phyloP scores from a whole-genome alignment of 2,888 invertebrate genomes.

The Drosophila neotestacea region DNA sequence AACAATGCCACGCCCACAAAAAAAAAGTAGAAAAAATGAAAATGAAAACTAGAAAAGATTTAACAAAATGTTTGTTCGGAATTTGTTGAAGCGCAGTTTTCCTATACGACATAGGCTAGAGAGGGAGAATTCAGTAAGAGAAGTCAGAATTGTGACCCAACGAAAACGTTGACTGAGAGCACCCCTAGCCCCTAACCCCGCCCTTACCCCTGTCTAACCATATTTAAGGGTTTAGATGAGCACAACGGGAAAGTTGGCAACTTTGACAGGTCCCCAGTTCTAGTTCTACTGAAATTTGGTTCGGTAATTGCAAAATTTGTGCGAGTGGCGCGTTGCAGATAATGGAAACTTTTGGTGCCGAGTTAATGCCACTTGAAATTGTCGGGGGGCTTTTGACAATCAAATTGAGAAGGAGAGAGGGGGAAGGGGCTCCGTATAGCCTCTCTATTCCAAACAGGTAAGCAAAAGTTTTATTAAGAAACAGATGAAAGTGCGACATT shows the following conservation, averaged over 20 bases:
- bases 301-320: conserved; percentile 77
- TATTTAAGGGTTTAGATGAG: conserved; percentile 61
- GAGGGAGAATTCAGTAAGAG: not conserved
- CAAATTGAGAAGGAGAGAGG: not conserved
- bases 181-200: not conserved
- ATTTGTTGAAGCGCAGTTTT: conserved; percentile 65
- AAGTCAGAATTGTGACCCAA: conserved; percentile 42
- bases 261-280: conserved; percentile 55
- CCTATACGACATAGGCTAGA: conserved; percentile 21
- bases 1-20: conserved; percentile 58
- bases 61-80: conserved; percentile 72
- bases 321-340: conserved; percentile 73
- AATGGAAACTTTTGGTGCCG: conserved; percentile 69
- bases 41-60: conserved; percentile 30
- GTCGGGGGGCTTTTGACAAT: conserved; percentile 36
- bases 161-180: conserved; percentile 38
- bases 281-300: conserved; percentile 32
- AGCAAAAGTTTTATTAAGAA: conserved; percentile 68
- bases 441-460: conserved; percentile 31
- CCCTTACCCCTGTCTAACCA: conserved; percentile 46
- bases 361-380: conserved; percentile 71
- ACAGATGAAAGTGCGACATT: conserved; percentile 55
- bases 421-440: not conserved
- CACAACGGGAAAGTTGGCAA: conserved; percentile 50
- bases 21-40: conserved; percentile 1